Evolutionary conservation across 2,113 vertebrate genomes (phyloP).

Genomic region (Megaceryle torquata): DNA sequence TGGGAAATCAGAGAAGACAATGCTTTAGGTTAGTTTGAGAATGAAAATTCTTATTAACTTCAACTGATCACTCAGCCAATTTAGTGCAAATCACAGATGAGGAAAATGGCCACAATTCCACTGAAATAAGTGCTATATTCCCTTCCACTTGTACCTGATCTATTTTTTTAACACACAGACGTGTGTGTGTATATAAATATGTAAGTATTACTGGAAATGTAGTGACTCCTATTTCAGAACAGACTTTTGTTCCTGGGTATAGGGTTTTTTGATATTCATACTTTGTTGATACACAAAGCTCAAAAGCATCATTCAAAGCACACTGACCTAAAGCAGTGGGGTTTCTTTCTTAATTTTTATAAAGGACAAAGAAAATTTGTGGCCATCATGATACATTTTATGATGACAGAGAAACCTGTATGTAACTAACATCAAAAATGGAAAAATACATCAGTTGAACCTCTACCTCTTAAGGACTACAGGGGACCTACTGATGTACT

Average conservation of each 20-base stretch:
- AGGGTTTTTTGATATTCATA: not conserved
- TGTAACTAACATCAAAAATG: not conserved
- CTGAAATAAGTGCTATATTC: not conserved
- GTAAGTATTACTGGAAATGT: not conserved
- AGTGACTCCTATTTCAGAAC: not conserved
- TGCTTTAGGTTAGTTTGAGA: not conserved
- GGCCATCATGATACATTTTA: not conserved
- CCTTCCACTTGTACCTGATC: not conserved
- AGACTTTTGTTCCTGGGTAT: not conserved
- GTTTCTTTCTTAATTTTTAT: not conserved
- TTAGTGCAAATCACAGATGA: not conserved
- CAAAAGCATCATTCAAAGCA: not conserved
- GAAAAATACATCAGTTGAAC: not conserved
- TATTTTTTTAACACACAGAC: not conserved
- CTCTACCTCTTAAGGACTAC: not conserved
- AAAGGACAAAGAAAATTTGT: not conserved
- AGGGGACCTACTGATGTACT: not conserved
- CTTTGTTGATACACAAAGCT: not conserved
- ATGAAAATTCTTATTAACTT: not conserved
- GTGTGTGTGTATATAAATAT: too few relatives aligned
- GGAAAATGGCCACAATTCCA: not conserved
- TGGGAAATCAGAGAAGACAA: not conserved
- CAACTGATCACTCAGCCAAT: not conserved
- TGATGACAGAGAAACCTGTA: not conserved
- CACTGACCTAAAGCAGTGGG: not conserved